Conservation (phyloP, 2,888 invertebrate genomes). For the Phrixothrix hirtus region DNA sequence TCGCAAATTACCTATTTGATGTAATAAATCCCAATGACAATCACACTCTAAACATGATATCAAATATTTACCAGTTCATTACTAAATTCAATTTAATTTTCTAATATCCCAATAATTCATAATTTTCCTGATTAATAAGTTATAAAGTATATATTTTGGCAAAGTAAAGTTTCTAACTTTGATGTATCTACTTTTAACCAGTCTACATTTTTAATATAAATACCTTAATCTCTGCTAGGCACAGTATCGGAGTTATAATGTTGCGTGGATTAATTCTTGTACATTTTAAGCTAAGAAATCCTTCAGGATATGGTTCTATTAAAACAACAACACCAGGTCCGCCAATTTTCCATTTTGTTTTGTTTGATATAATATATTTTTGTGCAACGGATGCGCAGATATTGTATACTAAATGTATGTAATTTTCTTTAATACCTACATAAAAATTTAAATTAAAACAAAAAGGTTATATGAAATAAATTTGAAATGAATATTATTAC, state of each 20-base stretch:
- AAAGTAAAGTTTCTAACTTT: too few relatives aligned
- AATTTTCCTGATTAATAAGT: too few relatives aligned
- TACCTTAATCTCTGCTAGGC: slow-evolving; percentile 68
- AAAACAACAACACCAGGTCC: slow-evolving; percentile 65
- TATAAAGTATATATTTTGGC: too few relatives aligned
- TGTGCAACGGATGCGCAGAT: slow-evolving; percentile 60
- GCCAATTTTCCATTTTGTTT: slow-evolving; percentile 61
- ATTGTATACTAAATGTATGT: slow-evolving; percentile 63
- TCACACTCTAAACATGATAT: too few relatives aligned
- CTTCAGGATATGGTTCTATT: slow-evolving; percentile 66
- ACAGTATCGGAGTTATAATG: slow-evolving; percentile 59
- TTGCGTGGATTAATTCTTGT: slow-evolving; percentile 54
- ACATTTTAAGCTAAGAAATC: slow-evolving; percentile 58
- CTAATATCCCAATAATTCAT: too few relatives aligned
- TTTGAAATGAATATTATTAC: slow-evolving; percentile 6
- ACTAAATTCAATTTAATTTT: too few relatives aligned
- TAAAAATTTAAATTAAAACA: slow-evolving; percentile 33
- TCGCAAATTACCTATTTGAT: too few relatives aligned
- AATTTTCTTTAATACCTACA: slow-evolving; percentile 55
- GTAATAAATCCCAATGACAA: too few relatives aligned
- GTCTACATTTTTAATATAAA: slow-evolving; percentile 24
- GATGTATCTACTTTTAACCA: too few relatives aligned
- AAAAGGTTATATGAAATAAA: slow-evolving; percentile 4
- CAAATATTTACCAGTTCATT: too few relatives aligned
- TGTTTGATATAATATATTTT: slow-evolving; percentile 56